Percentiles rank a stretch among this genome's conserved stretches.
phyloP scores from a whole-genome alignment of 1,140 invertebrate genomes.

The Elysia chlorotica region DNA sequence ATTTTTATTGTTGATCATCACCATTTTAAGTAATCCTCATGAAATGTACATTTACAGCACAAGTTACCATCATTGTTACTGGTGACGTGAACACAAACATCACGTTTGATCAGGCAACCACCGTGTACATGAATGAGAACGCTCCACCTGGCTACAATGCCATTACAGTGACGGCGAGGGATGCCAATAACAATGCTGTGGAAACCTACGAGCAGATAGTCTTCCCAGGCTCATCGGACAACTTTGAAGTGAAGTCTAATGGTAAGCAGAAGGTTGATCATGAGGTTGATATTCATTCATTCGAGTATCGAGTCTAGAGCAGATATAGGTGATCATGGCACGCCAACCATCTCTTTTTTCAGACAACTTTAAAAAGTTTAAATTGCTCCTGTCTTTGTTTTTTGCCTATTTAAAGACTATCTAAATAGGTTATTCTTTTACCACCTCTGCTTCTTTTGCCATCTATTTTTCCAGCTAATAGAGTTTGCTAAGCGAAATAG shows the following conservation, averaged over 20 bases:
- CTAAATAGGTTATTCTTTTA: no score
- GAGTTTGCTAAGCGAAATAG: no score
- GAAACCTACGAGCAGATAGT: background rate
- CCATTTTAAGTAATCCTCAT: no score
- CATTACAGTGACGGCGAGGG: constrained; percentile 10
- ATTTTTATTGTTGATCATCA: no score
- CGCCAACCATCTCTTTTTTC: no score
- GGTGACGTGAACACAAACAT: constrained; percentile 1
- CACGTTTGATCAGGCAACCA: constrained; percentile 1
- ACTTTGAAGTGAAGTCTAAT: background rate
- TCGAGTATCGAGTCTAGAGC: no score
- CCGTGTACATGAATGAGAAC: constrained; percentile 13
- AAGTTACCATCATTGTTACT: constrained; percentile 18
- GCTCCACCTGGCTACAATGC: background rate
- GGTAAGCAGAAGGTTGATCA: background rate
- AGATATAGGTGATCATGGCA: no score
- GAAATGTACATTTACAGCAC: constrained; percentile 26
- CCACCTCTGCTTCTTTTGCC: no score
- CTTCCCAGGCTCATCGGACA: background rate
- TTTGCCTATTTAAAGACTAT: no score
- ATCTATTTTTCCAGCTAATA: no score
- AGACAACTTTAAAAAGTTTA: no score
- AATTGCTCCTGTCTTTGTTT: no score
- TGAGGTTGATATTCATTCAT: background rate
- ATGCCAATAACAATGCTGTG: constrained; percentile 8